phyloP scores from a whole-genome alignment of 2,888 invertebrate species.

The Cataglyphis rosenhaueri region DNA sequence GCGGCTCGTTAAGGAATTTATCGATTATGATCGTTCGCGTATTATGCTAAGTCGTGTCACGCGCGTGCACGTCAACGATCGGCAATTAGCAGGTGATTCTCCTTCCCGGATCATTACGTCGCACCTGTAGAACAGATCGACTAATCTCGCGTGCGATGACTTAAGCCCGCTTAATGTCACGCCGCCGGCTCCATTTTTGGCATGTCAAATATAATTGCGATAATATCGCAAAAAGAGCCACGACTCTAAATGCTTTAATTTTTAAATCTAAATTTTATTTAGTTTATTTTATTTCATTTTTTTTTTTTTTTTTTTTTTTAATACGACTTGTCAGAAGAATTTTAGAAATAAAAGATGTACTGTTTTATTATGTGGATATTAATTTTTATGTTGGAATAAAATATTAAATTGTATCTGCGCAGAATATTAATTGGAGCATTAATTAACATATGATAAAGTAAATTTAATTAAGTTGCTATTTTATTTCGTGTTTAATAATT shows the following conservation, averaged over 20 bases:
- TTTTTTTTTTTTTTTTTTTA: background rate
- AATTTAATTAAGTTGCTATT: slow-evolving; percentile 24
- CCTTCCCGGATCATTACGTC: slow-evolving; percentile 16
- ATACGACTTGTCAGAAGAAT: background rate
- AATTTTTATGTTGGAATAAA: slow-evolving; percentile 18
- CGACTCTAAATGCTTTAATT: too few species aligned
- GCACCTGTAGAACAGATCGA: slow-evolving; percentile 5
- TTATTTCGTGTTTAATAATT: slow-evolving; percentile 1
- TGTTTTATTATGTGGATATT: background rate
- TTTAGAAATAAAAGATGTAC: background rate
- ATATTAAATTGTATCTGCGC: slow-evolving; percentile 4
- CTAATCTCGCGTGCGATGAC: slow-evolving; percentile 14
- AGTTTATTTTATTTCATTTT: background rate
- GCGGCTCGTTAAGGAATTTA: slow-evolving; percentile 82
- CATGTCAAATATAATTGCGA: background rate
- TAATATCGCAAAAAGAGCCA: background rate
- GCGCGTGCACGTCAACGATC: background rate
- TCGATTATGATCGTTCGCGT: slow-evolving; percentile 59
- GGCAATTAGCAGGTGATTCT: slow-evolving; percentile 57
- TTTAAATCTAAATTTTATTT: background rate
- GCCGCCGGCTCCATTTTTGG: background rate
- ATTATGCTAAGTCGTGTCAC: slow-evolving; percentile 45
- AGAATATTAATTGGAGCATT: slow-evolving; percentile 36
- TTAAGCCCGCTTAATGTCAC: background rate
- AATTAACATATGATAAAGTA: slow-evolving; percentile 31